Percentiles rank a stretch among this genome's conserved stretches.
phyloP scores from a whole-genome alignment of 92 coral and sea anemone genomes.

The Desmophyllum pertusum region DNA sequence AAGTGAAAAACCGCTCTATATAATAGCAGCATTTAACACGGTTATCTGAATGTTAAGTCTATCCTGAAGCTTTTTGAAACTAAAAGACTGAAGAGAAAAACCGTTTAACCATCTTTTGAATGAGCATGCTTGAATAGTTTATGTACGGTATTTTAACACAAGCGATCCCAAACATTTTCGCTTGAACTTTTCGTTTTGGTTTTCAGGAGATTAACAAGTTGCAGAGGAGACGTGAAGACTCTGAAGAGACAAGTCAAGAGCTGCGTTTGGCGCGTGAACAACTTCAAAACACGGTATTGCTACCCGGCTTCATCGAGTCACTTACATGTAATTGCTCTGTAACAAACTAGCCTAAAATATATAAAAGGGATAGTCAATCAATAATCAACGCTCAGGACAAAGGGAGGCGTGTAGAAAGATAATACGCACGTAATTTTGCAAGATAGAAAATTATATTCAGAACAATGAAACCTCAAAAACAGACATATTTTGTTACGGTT shows the following conservation, averaged over 20 bases:
- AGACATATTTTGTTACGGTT: background rate
- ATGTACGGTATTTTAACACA: too few species aligned
- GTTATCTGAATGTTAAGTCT: too few species aligned
- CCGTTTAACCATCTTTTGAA: background rate
- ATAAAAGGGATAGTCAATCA: background rate
- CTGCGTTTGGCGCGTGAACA: slow-evolving; percentile 93
- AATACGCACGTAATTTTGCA: too few species aligned
- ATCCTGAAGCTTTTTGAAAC: too few species aligned
- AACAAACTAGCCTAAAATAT: background rate
- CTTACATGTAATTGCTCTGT: background rate
- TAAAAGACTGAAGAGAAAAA: too few species aligned
- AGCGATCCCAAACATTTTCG: background rate
- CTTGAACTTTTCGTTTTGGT: background rate
- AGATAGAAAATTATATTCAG: background rate
- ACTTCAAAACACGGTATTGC: slow-evolving; percentile 85
- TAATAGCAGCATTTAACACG: too few species aligned
- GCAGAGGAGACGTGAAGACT: slow-evolving; percentile 76
- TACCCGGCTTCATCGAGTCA: background rate
- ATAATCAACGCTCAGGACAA: background rate
- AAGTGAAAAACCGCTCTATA: too few species aligned
- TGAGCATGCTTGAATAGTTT: background rate
- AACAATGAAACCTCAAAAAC: background rate
- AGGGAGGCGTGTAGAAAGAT: too few species aligned
- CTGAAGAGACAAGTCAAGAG: slow-evolving; percentile 89
- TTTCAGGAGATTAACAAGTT: slow-evolving; percentile 85